A percentile compares a stretch with the other conserved stretches of the same genome.
These are phyloP conservation scores for Perithous albicinctus DNA, from an alignment of 2,888 invertebrate species.

Conservation along the genomic window DNA sequence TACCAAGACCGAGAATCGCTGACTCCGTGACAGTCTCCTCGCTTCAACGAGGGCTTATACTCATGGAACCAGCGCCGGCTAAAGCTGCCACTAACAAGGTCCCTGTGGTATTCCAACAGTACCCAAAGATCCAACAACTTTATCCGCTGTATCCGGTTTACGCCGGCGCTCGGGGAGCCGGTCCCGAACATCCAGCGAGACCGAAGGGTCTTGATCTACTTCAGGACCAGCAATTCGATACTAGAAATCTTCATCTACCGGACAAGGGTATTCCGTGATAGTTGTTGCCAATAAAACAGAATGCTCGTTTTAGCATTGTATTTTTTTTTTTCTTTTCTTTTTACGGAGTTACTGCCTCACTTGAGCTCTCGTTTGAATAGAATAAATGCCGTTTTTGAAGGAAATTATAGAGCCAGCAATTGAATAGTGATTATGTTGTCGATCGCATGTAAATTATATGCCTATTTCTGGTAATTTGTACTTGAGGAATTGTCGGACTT, in stretches of 20 bases:
- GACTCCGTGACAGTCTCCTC: constrained; percentile 78
- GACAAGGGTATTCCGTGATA: constrained; percentile 75
- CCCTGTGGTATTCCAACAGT: constrained; percentile 90
- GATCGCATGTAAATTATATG: too few species aligned
- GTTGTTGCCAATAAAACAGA: constrained; percentile 16
- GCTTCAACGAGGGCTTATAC: constrained; percentile 82
- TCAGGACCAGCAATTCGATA: constrained; percentile 82
- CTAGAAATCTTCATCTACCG: constrained; percentile 77
- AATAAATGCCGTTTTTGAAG: neutral
- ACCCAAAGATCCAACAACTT: constrained; percentile 91
- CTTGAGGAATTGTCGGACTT: too few species aligned
- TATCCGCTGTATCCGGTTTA: constrained; percentile 87
- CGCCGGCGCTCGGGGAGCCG: constrained; percentile 79
- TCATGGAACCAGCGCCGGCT: constrained; percentile 81
- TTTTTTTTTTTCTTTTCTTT: constrained; percentile 10
- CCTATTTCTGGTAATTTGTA: too few species aligned
- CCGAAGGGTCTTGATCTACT: constrained; percentile 81
- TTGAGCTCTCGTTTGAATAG: too few species aligned
- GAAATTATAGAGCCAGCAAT: neutral
- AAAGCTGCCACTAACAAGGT: constrained; percentile 86
- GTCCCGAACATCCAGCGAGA: constrained; percentile 78
- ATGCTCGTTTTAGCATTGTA: constrained; percentile 22
- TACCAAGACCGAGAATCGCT: constrained; percentile 72
- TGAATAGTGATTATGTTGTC: neutral
- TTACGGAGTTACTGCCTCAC: neutral